Evolutionary conservation across 2,797 vertebrate species (phyloP), one percentile per base, ranked within the genome.

Genomic region (Artibeus jamaicensis): DNA sequence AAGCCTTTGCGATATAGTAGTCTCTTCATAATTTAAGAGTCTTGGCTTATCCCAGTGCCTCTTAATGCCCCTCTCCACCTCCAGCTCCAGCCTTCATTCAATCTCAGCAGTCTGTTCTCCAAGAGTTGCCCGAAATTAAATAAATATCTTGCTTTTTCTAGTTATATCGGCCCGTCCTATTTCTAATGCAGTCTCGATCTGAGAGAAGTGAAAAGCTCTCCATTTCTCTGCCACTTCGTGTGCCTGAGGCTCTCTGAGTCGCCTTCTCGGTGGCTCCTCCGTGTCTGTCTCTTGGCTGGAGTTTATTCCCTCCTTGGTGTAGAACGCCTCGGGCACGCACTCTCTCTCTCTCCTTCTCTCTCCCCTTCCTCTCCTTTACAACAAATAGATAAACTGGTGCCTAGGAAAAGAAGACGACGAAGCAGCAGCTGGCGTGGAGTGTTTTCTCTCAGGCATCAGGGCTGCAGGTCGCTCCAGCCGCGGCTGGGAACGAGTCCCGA

Each of bases 391-490:
- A 92, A 91, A 76, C 93, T 93, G 85, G 85, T 88, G 92, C 76
- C 44, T 90, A 85, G 77, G 91, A 93, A 34, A 46, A 1, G 9
- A 5, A 5, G 16, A 24, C 46, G 78, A 37, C 42, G 29, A 21
- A 42, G 37, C 3, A 48, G 77, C 26, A 34, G 46, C 81, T n/a
- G 18, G 53, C 34, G 44, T 7, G 67, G 37, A 81, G 78, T 86
- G 59, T 59, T 82, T 90, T 68, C 83, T 59, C 90, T 26, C 86
- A 81, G 86, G 88, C 57, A 86, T 88, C 89, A 91, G 95, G 96
- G 96, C 83, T 95, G 48, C 92, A 94, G 91, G 94, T 85, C 83
- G 95, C 91, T 92, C 73, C 93, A 88, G 2, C 65, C 93, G 55
- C 53, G 82, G 29, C 59, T 42, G 88, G 71, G 84, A 57, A 71